Conservation (phyloP, 2,113 vertebrate genomes). For the Ictalurus furcatus region DNA sequence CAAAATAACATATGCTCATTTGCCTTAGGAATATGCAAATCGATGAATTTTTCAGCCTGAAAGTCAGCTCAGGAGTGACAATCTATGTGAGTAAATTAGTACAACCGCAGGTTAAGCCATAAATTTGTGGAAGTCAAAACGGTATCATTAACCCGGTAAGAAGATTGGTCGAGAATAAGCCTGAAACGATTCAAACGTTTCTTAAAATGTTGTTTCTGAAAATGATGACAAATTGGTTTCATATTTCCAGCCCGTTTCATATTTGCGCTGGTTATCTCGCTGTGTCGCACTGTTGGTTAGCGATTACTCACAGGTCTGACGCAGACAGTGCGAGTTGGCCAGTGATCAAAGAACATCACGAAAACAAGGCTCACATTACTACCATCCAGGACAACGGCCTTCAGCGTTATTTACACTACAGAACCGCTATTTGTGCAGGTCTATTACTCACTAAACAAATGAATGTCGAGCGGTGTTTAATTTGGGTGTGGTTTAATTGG, state of each 20-base stretch:
- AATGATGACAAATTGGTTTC: not conserved
- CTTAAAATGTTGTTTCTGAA: not conserved
- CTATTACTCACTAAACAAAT: not conserved
- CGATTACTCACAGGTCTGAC: not conserved
- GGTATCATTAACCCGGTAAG: not conserved
- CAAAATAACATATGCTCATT: not conserved
- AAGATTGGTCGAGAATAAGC: not conserved
- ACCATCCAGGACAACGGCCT: not conserved
- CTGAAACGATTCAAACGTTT: not conserved
- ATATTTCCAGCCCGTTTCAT: too few relatives aligned
- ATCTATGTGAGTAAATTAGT: not conserved
- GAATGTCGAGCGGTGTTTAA: not conserved
- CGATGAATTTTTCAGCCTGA: not conserved
- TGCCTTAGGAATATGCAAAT: not conserved
- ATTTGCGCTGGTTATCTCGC: not conserved
- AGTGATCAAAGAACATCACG: not conserved
- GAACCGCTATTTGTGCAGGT: not conserved
- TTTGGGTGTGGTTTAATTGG: not conserved
- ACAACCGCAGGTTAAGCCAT: not conserved
- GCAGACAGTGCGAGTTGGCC: not conserved
- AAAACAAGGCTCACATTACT: not conserved
- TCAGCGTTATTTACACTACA: not conserved
- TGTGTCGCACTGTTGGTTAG: not conserved
- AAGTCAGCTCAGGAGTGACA: not conserved
- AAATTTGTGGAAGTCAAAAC: not conserved